Evolutionary conservation across 2,113 vertebrate genomes (phyloP).

Genomic region (Hypanus sabinus): DNA sequence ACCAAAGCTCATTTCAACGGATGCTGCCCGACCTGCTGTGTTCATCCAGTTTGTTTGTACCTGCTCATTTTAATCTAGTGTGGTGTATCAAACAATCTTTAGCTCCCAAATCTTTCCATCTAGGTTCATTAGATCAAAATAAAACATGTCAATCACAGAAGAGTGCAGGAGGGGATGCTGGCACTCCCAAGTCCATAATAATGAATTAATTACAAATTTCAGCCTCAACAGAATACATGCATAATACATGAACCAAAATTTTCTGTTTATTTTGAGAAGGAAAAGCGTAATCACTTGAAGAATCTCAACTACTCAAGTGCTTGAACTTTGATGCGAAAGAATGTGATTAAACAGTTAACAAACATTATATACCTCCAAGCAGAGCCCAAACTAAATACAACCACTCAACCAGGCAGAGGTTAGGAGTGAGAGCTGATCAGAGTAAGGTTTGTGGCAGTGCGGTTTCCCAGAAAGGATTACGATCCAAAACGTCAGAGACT

Average conservation of each 20-base stretch:
- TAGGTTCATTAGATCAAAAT: neutral
- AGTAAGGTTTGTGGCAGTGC: neutral
- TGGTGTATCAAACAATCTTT: too few relatives aligned
- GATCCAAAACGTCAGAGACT: neutral
- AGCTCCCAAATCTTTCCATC: neutral
- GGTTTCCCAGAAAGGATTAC: neutral
- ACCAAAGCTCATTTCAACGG: neutral
- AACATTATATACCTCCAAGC: neutral
- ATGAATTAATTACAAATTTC: neutral
- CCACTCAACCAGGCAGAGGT: neutral
- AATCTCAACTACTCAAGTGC: too few relatives aligned
- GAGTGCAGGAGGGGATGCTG: neutral
- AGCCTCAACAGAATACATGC: neutral
- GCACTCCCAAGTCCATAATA: neutral
- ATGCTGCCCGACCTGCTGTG: too few relatives aligned
- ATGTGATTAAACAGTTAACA: neutral
- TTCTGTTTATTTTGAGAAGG: neutral
- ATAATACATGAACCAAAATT: too few relatives aligned
- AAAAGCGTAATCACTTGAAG: neutral
- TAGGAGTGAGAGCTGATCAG: neutral
- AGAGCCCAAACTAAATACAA: neutral
- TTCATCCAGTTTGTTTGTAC: too few relatives aligned
- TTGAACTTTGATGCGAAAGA: neutral
- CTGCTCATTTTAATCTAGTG: neutral
- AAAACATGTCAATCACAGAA: too few relatives aligned